phyloP scores from a whole-genome alignment of 2,888 invertebrate genomes.

The Thereva nobilitata region DNA sequence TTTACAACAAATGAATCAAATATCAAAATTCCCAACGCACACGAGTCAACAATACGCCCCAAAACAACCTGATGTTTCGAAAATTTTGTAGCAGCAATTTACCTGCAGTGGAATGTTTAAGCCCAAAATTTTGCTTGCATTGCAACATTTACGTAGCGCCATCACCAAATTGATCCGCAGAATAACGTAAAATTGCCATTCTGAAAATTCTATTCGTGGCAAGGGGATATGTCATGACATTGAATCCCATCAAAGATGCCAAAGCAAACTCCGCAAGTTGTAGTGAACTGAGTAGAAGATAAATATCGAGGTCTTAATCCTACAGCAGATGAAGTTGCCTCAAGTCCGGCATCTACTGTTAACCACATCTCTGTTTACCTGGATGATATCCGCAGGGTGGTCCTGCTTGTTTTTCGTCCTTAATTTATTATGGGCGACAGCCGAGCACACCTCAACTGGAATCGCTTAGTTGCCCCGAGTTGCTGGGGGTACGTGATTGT shows the following conservation, averaged over 20 bases:
- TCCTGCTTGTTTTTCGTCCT: conserved; percentile 26
- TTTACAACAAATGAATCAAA: too few relatives aligned
- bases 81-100: too few relatives aligned
- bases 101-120: too few relatives aligned
- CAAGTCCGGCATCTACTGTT: conserved; percentile 18
- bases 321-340: conserved; percentile 20
- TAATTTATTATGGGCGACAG: conserved; percentile 27
- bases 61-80: too few relatives aligned
- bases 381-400: conserved; percentile 17
- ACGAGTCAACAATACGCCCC: too few relatives aligned
- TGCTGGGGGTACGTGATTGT: conserved; percentile 29
- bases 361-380: conserved; percentile 2
- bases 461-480: background rate
- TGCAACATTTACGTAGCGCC: too few relatives aligned
- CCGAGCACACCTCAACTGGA: conserved; percentile 2
- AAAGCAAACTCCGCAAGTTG: conserved; percentile 28
- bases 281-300: conserved; percentile 20
- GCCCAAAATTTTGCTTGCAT: too few relatives aligned
- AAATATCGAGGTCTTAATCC: conserved; percentile 32
- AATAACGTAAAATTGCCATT: too few relatives aligned
- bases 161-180: too few relatives aligned
- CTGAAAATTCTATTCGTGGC: conserved; percentile 18
- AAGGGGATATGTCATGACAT: conserved; percentile 27
- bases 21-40: too few relatives aligned
- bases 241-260: conserved; percentile 34